A percentile compares a stretch with the other conserved stretches of the same genome.
Conservation (phyloP, 2,113 vertebrate species). For the Neopipo cinnamomea region DNA sequence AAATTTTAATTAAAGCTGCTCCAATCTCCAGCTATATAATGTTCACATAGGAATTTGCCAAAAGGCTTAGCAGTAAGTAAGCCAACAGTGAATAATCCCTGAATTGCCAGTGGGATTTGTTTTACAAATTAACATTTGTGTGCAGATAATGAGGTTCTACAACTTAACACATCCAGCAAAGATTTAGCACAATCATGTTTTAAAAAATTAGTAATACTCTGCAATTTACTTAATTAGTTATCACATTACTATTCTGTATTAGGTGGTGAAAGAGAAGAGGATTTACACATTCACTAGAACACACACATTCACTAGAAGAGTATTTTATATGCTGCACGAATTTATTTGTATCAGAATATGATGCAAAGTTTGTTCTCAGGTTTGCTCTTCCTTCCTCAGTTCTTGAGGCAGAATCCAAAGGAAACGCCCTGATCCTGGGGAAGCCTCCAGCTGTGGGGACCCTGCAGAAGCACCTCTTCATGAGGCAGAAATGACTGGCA, state of each 20-base stretch:
- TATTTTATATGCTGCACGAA: background rate
- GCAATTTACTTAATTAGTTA: conserved; percentile 61
- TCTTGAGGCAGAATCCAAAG: background rate
- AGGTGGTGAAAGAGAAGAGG: background rate
- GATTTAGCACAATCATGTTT: conserved; percentile 52
- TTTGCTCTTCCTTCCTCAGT: background rate
- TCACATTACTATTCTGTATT: conserved; percentile 26
- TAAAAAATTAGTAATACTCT: conserved; percentile 56
- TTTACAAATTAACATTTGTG: conserved; percentile 77
- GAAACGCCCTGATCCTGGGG: background rate
- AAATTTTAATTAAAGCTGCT: conserved; percentile 79
- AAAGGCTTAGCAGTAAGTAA: conserved; percentile 75
- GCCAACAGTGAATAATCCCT: conserved; percentile 74
- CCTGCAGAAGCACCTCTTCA: background rate
- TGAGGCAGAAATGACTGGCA: background rate
- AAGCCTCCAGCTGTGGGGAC: background rate
- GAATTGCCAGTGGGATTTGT: conserved; percentile 71
- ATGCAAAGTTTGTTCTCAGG: background rate
- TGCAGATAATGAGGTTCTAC: conserved; percentile 73
- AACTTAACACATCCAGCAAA: conserved; percentile 46
- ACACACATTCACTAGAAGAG: background rate
- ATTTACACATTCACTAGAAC: background rate
- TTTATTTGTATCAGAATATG: background rate
- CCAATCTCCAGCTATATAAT: conserved; percentile 58
- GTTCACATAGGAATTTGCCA: conserved; percentile 74